Percentiles rank a stretch among this genome's conserved stretches.
phyloP scores from a whole-genome alignment of 1,140 invertebrate genomes.

The Drosophila lowei region DNA sequence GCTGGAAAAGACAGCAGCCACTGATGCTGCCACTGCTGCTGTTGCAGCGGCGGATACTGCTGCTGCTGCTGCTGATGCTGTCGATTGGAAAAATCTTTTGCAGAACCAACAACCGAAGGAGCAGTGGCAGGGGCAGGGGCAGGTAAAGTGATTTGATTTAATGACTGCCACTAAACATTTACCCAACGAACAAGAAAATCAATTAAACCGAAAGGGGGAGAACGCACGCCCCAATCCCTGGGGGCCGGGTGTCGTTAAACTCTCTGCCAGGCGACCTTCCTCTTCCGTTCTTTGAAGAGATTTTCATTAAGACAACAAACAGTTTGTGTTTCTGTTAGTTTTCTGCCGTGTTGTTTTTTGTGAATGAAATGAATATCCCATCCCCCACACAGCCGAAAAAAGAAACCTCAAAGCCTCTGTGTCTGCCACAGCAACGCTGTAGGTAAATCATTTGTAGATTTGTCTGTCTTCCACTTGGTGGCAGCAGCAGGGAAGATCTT shows the following conservation, averaged over 20 bases:
- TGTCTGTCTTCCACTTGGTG: constrained; percentile 48
- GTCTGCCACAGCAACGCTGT: constrained; percentile 30
- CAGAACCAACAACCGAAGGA: constrained; percentile 3
- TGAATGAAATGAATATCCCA: constrained; percentile 52
- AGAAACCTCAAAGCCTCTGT: constrained; percentile 22
- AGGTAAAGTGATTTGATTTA: constrained; percentile 20
- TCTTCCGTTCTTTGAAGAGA: constrained; percentile 26
- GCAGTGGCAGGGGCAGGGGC: constrained; percentile 1
- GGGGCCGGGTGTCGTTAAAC: constrained; percentile 41
- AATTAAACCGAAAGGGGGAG: constrained; percentile 41
- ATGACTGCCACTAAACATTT: constrained; percentile 44
- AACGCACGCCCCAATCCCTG: constrained; percentile 23
- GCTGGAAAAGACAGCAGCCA: constrained; percentile 15
- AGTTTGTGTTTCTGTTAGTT: not conserved
- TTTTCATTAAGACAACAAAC: constrained; percentile 60
- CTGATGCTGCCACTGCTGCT: not conserved
- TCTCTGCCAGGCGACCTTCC: constrained; percentile 44
- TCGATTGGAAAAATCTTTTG: constrained; percentile 30
- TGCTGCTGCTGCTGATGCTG: not conserved
- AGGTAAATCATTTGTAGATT: constrained; percentile 62
- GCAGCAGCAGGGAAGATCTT: constrained; percentile 11
- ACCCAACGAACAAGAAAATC: constrained; percentile 56
- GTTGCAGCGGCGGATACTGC: constrained; percentile 6
- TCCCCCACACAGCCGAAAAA: constrained; percentile 4
- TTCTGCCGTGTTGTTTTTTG: constrained; percentile 5